A percentile compares a stretch with the other conserved stretches of the same genome.
These are phyloP conservation scores for Rhopalosiphum padi DNA, from an alignment of 1,140 invertebrate genomes.

Conservation along the genomic window DNA sequence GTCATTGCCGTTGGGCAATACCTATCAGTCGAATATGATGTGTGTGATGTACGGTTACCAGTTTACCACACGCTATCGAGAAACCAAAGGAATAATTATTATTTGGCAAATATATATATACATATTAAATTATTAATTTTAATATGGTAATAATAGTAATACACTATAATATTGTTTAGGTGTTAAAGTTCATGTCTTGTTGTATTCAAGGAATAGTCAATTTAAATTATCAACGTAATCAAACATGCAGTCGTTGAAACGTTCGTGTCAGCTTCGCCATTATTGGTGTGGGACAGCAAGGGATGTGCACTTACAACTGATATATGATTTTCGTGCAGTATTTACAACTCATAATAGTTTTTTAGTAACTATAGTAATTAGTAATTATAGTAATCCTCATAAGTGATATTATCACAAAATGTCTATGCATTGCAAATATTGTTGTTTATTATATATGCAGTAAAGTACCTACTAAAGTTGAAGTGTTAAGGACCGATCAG, in stretches of 20 bases:
- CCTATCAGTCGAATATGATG: conserved; percentile 14
- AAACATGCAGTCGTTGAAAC: background rate
- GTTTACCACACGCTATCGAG: background rate
- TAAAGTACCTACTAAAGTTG: background rate
- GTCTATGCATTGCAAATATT: background rate
- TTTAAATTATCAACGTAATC: background rate
- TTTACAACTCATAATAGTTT: background rate
- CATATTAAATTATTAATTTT: too few species aligned
- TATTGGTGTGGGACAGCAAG: background rate
- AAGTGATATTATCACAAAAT: background rate
- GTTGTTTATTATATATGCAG: background rate
- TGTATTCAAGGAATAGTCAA: background rate
- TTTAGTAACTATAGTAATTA: background rate
- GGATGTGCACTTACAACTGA: background rate
- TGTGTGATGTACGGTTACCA: background rate
- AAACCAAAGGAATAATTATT: background rate
- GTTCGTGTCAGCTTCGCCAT: too few species aligned
- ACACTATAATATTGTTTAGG: too few species aligned
- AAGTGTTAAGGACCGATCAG: background rate
- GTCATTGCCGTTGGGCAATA: conserved; percentile 53
- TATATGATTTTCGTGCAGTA: background rate
- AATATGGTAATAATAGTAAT: too few species aligned
- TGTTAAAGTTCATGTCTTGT: too few species aligned
- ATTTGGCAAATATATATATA: background rate
- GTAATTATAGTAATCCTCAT: background rate